A percentile compares a stretch with the other conserved stretches of the same genome.
Conservation (phyloP, 2,888 invertebrate genomes). For the Eupsilia transversa region DNA sequence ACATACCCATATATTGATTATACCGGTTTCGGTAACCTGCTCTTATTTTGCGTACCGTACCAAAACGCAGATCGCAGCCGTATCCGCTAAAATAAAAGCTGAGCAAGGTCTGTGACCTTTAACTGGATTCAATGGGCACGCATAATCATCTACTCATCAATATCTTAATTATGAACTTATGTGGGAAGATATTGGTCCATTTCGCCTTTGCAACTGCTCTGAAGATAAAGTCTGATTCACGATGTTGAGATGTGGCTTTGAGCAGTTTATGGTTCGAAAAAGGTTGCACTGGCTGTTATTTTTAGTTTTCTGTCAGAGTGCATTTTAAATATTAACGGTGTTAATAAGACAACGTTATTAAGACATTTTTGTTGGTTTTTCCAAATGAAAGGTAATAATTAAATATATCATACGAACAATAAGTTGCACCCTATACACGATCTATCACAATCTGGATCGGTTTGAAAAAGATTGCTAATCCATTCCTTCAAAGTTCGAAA, state of each 20-base stretch:
- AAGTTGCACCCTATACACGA: too few species aligned
- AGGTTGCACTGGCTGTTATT: neutral
- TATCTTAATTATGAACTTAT: constrained; percentile 68
- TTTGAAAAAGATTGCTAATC: too few species aligned
- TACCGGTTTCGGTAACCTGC: too few species aligned
- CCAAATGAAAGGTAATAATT: neutral
- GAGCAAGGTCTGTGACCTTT: constrained; percentile 80
- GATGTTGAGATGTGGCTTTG: constrained; percentile 4
- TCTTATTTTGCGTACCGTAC: constrained; percentile 72
- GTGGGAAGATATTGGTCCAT: constrained; percentile 41
- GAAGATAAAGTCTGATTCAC: constrained; percentile 28
- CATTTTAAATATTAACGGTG: too few species aligned
- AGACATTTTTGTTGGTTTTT: neutral
- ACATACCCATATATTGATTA: too few species aligned
- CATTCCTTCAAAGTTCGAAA: too few species aligned
- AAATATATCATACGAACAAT: too few species aligned
- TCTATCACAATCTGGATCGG: too few species aligned
- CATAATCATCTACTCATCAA: constrained; percentile 70
- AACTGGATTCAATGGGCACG: constrained; percentile 78
- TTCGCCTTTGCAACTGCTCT: neutral
- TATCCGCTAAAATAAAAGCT: constrained; percentile 84
- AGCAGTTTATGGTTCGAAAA: neutral
- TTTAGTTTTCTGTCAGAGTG: too few species aligned
- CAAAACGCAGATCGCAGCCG: constrained; percentile 79
- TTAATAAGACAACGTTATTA: too few species aligned